phyloP scores from a whole-genome alignment of 2,113 vertebrate genomes.

The Nasalis larvatus region DNA sequence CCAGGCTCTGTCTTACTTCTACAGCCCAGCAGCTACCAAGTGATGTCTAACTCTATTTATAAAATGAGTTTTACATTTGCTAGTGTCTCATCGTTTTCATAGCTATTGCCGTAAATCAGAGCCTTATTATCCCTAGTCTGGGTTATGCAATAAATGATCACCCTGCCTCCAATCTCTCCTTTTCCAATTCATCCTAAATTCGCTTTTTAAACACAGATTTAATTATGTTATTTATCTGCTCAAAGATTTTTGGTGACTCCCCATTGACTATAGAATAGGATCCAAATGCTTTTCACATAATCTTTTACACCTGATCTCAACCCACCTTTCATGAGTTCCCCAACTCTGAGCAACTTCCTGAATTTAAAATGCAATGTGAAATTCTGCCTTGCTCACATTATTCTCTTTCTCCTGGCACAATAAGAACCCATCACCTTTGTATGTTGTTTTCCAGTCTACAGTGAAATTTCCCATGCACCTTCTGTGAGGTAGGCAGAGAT shows the following conservation, averaged over 20 bases:
- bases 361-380: background rate
- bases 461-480: background rate
- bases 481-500: background rate
- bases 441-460: background rate
- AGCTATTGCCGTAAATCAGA: slow-evolving; percentile 42
- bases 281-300: slow-evolving; percentile 37
- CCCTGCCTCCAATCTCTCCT: slow-evolving; percentile 8
- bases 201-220: slow-evolving; percentile 50
- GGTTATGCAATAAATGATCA: slow-evolving; percentile 37
- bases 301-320: slow-evolving; percentile 13
- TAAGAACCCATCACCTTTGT: background rate
- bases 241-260: slow-evolving; percentile 54
- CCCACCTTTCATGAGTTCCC: background rate
- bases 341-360: background rate
- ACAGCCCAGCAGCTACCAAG: background rate
- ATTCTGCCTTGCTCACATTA: background rate
- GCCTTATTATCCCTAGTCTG: slow-evolving; percentile 1
- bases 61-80: slow-evolving; percentile 16
- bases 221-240: slow-evolving; percentile 57
- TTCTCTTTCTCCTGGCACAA: background rate
- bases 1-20: background rate
- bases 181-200: slow-evolving; percentile 52
- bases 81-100: slow-evolving; percentile 1
- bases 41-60: background rate
- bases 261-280: slow-evolving; percentile 44